Conservation (phyloP, 2,113 vertebrate genomes). For the Orycteropus afer region DNA sequence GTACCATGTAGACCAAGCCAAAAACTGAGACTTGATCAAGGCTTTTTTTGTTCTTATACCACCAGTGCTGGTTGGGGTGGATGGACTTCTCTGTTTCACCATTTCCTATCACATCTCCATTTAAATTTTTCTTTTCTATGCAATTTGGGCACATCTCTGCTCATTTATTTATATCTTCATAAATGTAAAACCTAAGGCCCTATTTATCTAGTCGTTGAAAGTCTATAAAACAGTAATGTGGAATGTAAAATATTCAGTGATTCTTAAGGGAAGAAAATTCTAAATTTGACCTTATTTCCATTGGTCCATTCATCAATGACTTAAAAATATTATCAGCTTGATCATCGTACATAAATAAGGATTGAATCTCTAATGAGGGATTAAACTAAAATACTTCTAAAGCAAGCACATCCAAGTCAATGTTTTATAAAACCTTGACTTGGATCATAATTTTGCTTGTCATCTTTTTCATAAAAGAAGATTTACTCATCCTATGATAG, state of each 20-base stretch:
- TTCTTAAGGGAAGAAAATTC: slow-evolving; percentile 77
- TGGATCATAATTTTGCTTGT: slow-evolving; percentile 79
- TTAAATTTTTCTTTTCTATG: slow-evolving; percentile 39
- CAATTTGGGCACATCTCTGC: slow-evolving; percentile 50
- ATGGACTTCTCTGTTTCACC: background rate
- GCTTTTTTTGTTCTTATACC: background rate
- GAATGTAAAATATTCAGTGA: slow-evolving; percentile 75
- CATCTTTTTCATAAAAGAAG: slow-evolving; percentile 85
- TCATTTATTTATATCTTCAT: slow-evolving; percentile 76
- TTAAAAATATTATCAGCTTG: slow-evolving; percentile 78
- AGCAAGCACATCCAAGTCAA: slow-evolving; percentile 80
- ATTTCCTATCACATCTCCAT: slow-evolving; percentile 18
- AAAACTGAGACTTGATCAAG: background rate
- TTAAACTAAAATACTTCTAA: slow-evolving; percentile 85
- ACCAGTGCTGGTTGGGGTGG: background rate
- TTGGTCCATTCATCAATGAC: slow-evolving; percentile 67
- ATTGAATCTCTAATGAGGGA: slow-evolving; percentile 81
- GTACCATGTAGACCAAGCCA: background rate
- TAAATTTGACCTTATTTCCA: slow-evolving; percentile 83
- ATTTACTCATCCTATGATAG: slow-evolving; percentile 79
- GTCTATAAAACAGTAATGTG: slow-evolving; percentile 78
- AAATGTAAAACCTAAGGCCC: slow-evolving; percentile 63
- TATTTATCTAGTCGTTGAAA: slow-evolving; percentile 77
- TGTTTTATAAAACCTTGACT: slow-evolving; percentile 84
- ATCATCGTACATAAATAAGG: slow-evolving; percentile 77